phyloP scores from a whole-genome alignment of 2,888 invertebrate species.

The Kryphioiulus occultus region DNA sequence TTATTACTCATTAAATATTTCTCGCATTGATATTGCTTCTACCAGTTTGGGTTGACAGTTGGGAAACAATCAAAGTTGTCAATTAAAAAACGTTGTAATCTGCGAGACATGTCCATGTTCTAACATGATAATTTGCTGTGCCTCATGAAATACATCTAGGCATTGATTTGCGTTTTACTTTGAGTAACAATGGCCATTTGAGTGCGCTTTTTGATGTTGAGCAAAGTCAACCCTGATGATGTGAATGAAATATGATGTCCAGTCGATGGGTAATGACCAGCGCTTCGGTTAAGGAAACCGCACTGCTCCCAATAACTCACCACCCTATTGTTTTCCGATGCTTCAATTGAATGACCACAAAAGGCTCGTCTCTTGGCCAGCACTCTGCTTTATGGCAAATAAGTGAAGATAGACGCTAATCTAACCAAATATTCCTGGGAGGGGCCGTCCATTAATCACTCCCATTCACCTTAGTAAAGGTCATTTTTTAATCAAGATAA shows the following conservation, averaged over 20 bases:
- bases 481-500: no score
- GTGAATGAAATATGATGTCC: constrained; percentile 26
- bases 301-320: constrained; percentile 20
- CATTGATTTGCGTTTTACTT: background rate
- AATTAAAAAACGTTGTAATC: no score
- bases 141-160: no score
- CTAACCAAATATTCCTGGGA: background rate
- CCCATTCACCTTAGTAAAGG: no score
- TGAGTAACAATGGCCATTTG: background rate
- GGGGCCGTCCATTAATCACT: background rate
- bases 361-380: background rate
- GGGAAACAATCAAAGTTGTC: no score
- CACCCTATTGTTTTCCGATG: constrained; percentile 35
- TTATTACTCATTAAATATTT: no score
- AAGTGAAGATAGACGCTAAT: background rate
- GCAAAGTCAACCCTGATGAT: constrained; percentile 25
- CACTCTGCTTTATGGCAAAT: constrained; percentile 10
- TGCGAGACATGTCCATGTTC: no score
- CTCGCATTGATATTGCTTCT: no score
- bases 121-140: no score
- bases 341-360: background rate
- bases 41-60: no score
- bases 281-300: constrained; percentile 31
- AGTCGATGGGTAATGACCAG: constrained; percentile 1
- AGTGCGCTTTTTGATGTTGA: background rate